Conservation (phyloP, 1,140 invertebrate genomes). For the Calosoma granatense region DNA sequence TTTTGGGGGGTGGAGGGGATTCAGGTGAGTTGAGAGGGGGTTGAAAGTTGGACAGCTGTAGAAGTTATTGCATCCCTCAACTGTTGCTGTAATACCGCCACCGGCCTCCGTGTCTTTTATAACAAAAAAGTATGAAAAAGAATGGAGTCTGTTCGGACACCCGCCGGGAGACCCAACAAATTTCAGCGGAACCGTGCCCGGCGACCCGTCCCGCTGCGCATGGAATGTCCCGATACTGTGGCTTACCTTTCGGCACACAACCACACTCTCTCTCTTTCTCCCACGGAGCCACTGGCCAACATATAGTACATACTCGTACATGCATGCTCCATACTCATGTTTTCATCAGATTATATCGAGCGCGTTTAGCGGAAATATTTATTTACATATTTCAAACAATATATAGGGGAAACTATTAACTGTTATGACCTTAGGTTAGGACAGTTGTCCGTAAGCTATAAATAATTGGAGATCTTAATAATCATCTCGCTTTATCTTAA, state of each 20-base stretch:
- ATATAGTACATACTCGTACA: too few relatives aligned
- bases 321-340: too few relatives aligned
- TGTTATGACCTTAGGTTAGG: too few relatives aligned
- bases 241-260: neutral
- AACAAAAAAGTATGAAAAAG: conserved; percentile 1
- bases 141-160: neutral
- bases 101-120: neutral
- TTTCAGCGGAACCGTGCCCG: neutral
- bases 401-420: too few relatives aligned
- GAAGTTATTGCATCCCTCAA: neutral
- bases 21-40: neutral
- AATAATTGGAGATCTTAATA: too few relatives aligned
- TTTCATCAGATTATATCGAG: too few relatives aligned
- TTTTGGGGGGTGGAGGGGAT: too few relatives aligned
- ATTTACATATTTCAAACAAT: too few relatives aligned
- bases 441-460: too few relatives aligned
- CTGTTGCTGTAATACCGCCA: neutral
- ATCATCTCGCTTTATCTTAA: too few relatives aligned
- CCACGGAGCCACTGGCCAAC: neutral
- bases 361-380: too few relatives aligned
- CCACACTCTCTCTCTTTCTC: too few relatives aligned
- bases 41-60: neutral
- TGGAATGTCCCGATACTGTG: neutral
- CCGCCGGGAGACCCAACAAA: neutral
- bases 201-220: neutral